These are phyloP conservation scores for Pristionchus exspectatus DNA, from an alignment of 2,888 invertebrate species.

Conservation along the genomic window DNA sequence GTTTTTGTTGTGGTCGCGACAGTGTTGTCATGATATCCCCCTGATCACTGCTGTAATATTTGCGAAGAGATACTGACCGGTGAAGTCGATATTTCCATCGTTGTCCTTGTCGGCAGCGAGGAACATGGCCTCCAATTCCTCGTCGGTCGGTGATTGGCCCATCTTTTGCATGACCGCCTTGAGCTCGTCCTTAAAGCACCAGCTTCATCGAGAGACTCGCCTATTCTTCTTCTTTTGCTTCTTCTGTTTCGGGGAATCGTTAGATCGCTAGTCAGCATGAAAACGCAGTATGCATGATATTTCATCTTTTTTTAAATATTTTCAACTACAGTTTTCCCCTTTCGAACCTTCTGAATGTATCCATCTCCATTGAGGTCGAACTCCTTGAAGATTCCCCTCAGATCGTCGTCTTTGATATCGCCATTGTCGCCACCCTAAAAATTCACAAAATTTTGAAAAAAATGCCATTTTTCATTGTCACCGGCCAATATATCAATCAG, in stretches of 20 bases:
- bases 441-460: neutral
- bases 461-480: too few species aligned
- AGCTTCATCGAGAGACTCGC: neutral
- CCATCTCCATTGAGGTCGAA: slow-evolving; percentile 78
- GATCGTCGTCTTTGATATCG: slow-evolving; percentile 77
- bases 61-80: slow-evolving; percentile 61
- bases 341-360: slow-evolving; percentile 72
- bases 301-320: too few species aligned
- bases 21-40: neutral
- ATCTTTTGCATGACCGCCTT: slow-evolving; percentile 78
- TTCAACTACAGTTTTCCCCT: neutral
- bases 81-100: slow-evolving; percentile 78
- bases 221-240: too few species aligned
- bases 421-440: slow-evolving; percentile 68
- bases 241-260: too few species aligned
- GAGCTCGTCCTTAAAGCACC: slow-evolving; percentile 70
- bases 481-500: too few species aligned
- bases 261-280: too few species aligned
- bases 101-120: slow-evolving; percentile 76
- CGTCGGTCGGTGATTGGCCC: slow-evolving; percentile 78
- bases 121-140: slow-evolving; percentile 78
- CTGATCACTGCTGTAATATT: neutral
- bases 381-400: slow-evolving; percentile 76
- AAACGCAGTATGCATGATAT: too few species aligned
- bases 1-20: too few species aligned